Base-by-base conservation (phyloP, 2,797 vertebrate species). In the Distichodus sexfasciatus region DNA sequence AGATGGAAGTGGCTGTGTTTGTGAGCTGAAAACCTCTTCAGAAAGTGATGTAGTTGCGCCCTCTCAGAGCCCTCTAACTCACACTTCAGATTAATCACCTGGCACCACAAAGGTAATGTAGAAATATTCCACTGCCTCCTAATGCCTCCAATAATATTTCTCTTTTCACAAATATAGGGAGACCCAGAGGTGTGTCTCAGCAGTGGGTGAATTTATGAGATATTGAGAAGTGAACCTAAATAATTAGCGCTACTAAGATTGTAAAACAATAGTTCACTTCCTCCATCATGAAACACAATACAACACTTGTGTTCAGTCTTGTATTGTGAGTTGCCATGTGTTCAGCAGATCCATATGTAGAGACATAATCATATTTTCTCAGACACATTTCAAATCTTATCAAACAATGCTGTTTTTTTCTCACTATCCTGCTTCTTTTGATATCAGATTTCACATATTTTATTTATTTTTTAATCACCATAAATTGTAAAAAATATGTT, bases 51-150 rank as follows among this genome's bases (percentile, higher is more conserved):
- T 83, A 81, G 80, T 85, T 81, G 84, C 87, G 80, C 85, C 66
- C 83, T 81, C 80, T 85, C 82, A 46, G 33, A 64, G 54, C 65
- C 69, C 62, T 70, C 46, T 88, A 88, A 87, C 90, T 90, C 89
- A 88, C 88, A 87, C 83, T 84, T 87, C 83, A 84, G 86, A 84
- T 87, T 91, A 90, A 91, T 90, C 85, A 88, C 86, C 85, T 82
- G 80, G 83, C 81, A 83, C 79, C 83, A 84, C 84, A 85, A 88
- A 86, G 58, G 65, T 88, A 87, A 86, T 82, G 72, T n/a, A n/a
- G n/a, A 72, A 66, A 83, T 82, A 80, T 84, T 84, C 81, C 85
- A 69, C 54, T 44, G 66, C 66, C n/a, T 73, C 53, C 83, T 83
- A 84, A 82, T 79, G 80, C 83, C 84, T 69, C 63, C 19, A 51